These are phyloP conservation scores for Anguilla megastoma DNA, from an alignment of 2,797 vertebrate genomes.

Conservation along the genomic window DNA sequence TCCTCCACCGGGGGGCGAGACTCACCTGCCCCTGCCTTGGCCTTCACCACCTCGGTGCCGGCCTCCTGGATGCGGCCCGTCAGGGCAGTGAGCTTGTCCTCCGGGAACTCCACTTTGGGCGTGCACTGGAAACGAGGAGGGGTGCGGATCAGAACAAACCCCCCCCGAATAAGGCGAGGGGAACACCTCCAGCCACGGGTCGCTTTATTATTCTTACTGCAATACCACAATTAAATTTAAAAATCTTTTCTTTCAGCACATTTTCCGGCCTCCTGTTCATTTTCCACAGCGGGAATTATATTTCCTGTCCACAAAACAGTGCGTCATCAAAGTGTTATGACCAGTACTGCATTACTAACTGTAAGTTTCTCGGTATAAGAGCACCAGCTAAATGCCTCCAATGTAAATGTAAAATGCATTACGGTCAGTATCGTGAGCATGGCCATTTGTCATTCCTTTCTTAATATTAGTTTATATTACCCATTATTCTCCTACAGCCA, in stretches of 20 bases:
- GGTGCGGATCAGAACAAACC: neutral
- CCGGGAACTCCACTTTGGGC: constrained; percentile 93
- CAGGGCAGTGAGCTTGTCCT: constrained; percentile 83
- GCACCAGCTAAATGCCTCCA: no score
- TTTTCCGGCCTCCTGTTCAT: no score
- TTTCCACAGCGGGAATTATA: no score
- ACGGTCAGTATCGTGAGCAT: neutral
- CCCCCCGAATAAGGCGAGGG: neutral
- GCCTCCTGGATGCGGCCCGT: constrained; percentile 92
- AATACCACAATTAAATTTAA: no score
- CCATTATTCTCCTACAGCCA: neutral
- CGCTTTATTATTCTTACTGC: no score
- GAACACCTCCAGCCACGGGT: no score
- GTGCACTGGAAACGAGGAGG: constrained; percentile 71
- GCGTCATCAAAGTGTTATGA: no score
- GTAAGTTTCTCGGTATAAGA: no score
- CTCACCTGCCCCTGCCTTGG: constrained; percentile 90
- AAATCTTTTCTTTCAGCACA: no score
- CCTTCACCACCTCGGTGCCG: constrained; percentile 96
- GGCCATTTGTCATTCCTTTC: neutral
- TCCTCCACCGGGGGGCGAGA: neutral
- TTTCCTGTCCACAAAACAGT: no score
- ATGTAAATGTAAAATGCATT: no score
- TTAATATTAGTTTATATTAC: neutral
- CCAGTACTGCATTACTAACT: no score